A percentile compares a stretch with the other conserved stretches of the same genome.
Conservation (phyloP, 2,797 vertebrate species). For the Buphagus erythrorhynchus region DNA sequence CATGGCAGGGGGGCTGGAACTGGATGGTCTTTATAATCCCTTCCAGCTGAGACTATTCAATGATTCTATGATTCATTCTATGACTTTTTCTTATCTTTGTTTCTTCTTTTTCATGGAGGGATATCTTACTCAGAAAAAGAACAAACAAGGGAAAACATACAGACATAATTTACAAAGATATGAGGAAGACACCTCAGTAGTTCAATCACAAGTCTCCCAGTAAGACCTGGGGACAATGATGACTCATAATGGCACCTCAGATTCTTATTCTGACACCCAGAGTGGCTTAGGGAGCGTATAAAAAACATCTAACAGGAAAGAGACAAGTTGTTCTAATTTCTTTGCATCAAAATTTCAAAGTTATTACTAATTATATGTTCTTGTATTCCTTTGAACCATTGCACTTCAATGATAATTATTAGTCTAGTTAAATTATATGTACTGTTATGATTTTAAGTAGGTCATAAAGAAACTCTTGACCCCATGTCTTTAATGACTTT, state of each 20-base stretch:
- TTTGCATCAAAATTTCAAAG: background rate
- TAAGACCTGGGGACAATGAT: background rate
- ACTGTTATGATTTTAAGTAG: background rate
- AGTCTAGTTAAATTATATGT: background rate
- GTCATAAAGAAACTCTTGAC: background rate
- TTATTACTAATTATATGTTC: background rate
- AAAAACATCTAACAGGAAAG: background rate
- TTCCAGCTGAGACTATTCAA: background rate
- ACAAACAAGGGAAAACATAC: background rate
- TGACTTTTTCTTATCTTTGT: background rate
- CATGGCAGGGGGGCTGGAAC: background rate
- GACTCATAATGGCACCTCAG: fast-evolving
- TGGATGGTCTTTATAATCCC: background rate
- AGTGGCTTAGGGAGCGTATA: fast-evolving
- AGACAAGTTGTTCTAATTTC: background rate
- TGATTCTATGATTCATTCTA: background rate
- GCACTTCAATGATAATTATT: background rate
- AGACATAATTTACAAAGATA: background rate
- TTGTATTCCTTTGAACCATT: background rate
- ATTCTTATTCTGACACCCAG: background rate
- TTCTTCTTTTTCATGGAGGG: background rate
- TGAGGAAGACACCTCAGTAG: background rate
- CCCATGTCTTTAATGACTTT: background rate
- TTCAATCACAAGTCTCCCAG: background rate
- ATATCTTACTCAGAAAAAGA: background rate